Evolutionary conservation across 2,888 invertebrate genomes (phyloP).

Genomic region (Ichneumoninae sp.): DNA sequence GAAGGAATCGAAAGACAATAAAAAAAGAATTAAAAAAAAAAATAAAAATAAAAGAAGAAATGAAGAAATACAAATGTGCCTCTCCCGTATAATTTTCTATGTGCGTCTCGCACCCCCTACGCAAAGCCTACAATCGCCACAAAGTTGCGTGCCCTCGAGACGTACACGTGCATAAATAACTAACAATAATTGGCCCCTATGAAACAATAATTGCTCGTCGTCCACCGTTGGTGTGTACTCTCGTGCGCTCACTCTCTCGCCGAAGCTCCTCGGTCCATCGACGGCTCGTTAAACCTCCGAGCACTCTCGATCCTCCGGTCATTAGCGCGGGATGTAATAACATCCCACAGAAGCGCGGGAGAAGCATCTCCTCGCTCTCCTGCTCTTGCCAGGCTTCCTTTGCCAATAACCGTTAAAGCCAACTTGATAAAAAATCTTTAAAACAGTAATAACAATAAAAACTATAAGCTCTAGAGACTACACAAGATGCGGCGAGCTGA

Average conservation of each 20-base stretch:
- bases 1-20: conserved; percentile 39
- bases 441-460: not conserved
- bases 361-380: conserved; percentile 25
- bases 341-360: conserved; percentile 54
- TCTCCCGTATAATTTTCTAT: conserved; percentile 28
- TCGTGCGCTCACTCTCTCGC: conserved; percentile 21
- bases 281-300: conserved; percentile 67
- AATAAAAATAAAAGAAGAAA: too few species aligned
- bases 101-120: not conserved
- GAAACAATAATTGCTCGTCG: conserved; percentile 69
- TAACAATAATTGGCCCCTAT: conserved; percentile 68
- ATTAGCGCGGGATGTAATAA: conserved; percentile 67
- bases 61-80: conserved; percentile 49
- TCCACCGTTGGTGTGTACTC: conserved; percentile 36
- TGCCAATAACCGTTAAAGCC: conserved; percentile 60
- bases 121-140: conserved; percentile 25
- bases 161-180: conserved; percentile 67
- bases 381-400: not conserved
- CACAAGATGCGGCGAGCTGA: too few species aligned
- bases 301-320: conserved; percentile 66
- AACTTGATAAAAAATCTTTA: conserved; percentile 28
- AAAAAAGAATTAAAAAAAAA: conserved; percentile 15
- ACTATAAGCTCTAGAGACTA: too few species aligned
- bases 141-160: conserved; percentile 59
- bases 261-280: conserved; percentile 60